A percentile compares a stretch with the other conserved stretches of the same genome.
Evolutionary conservation across 2,888 invertebrate species (phyloP).

Genomic region (Cecidostiba fungosa): DNA sequence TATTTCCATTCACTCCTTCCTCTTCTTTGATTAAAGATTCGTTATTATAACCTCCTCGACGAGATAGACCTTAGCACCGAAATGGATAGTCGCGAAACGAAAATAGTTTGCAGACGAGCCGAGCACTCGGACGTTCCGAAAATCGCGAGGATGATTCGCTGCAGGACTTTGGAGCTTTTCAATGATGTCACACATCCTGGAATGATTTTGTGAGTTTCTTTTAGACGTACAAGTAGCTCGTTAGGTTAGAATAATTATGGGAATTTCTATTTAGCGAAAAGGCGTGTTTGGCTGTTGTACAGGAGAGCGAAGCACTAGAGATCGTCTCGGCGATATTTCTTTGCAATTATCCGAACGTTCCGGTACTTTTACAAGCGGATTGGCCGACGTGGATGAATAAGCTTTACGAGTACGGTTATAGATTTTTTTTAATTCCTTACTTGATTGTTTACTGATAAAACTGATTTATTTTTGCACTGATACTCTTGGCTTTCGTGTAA

Average conservation of each 20-base stretch:
- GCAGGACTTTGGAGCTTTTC: conserved; percentile 67
- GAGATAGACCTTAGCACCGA: conserved; percentile 40
- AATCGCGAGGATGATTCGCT: conserved; percentile 69
- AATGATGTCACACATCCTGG: neutral
- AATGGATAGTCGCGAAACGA: neutral
- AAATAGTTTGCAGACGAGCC: conserved; percentile 48
- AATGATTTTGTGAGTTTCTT: conserved; percentile 31
- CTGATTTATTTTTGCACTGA: neutral
- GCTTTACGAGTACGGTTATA: conserved; percentile 81
- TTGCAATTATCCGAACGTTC: conserved; percentile 82
- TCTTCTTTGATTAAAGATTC: neutral
- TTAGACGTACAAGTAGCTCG: neutral
- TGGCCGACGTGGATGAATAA: conserved; percentile 84
- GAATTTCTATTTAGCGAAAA: conserved; percentile 79
- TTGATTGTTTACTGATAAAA: too few relatives aligned
- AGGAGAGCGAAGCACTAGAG: conserved; percentile 73
- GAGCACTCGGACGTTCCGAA: conserved; percentile 71
- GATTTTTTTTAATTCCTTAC: neutral
- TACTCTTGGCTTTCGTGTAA: neutral
- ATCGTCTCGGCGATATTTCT: conserved; percentile 77
- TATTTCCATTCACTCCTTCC: neutral
- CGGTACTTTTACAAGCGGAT: conserved; percentile 81
- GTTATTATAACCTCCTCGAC: neutral
- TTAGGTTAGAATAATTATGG: neutral
- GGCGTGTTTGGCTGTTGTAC: conserved; percentile 81